These are phyloP conservation scores for Halesus radiatus DNA, from an alignment of 1,140 invertebrate species.

Conservation along the genomic window DNA sequence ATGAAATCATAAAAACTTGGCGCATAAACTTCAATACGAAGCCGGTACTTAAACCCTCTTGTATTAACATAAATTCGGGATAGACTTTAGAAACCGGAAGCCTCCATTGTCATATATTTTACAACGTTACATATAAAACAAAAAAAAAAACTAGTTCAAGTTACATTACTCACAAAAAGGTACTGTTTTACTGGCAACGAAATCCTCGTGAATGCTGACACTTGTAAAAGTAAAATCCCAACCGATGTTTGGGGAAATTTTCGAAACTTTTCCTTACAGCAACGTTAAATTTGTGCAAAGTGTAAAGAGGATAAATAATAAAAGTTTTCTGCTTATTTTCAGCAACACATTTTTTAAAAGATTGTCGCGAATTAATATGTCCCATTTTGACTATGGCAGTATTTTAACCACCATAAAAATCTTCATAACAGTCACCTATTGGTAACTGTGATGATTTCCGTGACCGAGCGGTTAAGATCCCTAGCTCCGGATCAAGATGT, in stretches of 20 bases:
- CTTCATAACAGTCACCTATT: too few relatives aligned
- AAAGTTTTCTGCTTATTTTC: neutral
- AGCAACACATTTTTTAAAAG: too few relatives aligned
- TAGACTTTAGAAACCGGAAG: conserved; percentile 13
- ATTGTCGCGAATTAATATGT: too few relatives aligned
- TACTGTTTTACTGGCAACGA: conserved; percentile 19
- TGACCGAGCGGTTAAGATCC: too few relatives aligned
- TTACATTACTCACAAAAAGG: conserved; percentile 26
- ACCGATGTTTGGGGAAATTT: neutral
- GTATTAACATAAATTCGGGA: conserved; percentile 21
- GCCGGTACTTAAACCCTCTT: conserved; percentile 2
- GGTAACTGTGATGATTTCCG: too few relatives aligned
- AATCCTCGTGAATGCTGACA: conserved; percentile 25
- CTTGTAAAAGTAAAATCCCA: conserved; percentile 17
- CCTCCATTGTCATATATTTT: conserved; percentile 21
- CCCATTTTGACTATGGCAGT: too few relatives aligned
- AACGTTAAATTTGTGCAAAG: neutral
- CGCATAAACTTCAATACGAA: conserved; percentile 12
- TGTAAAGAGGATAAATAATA: neutral
- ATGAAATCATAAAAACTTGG: conserved; percentile 6
- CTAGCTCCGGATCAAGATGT: too few relatives aligned
- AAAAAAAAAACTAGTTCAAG: conserved; percentile 24
- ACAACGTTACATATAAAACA: conserved; percentile 29
- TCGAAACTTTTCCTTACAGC: neutral
- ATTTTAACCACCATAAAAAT: too few relatives aligned